These are phyloP conservation scores for Hydropsyche betteni DNA, from an alignment of 2,888 invertebrate genomes.

Conservation along the genomic window DNA sequence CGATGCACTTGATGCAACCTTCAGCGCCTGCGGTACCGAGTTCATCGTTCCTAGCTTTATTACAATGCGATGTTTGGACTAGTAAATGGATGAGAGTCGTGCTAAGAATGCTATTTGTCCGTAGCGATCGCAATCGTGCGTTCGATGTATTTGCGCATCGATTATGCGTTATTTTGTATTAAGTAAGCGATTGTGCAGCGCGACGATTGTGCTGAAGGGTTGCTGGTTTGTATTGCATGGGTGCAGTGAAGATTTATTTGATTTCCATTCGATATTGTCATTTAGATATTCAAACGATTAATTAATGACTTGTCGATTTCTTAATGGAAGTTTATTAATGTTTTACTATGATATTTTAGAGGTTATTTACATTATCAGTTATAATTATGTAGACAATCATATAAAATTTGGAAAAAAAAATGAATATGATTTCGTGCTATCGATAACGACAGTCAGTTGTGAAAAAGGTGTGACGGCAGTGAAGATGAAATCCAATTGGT, in stretches of 20 bases:
- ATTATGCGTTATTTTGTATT: too few species aligned
- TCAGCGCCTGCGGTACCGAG: slow-evolving; percentile 26
- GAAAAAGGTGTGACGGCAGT: not conserved
- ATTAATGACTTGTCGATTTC: too few species aligned
- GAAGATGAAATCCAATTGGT: slow-evolving; percentile 32
- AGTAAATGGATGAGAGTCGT: slow-evolving; percentile 45
- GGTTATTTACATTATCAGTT: too few species aligned
- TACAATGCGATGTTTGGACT: slow-evolving; percentile 42
- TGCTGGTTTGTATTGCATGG: too few species aligned
- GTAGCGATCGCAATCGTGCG: slow-evolving; percentile 41
- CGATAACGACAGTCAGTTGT: slow-evolving; percentile 1
- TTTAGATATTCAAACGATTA: too few species aligned
- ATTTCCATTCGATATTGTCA: too few species aligned
- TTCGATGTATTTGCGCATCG: not conserved
- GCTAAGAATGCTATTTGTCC: slow-evolving; percentile 45
- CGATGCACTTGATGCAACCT: slow-evolving; percentile 30
- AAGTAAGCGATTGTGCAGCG: too few species aligned
- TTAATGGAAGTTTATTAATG: too few species aligned
- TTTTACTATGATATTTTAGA: too few species aligned
- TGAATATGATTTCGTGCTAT: not conserved
- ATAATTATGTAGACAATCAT: not conserved
- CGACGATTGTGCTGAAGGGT: too few species aligned
- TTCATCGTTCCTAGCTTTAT: slow-evolving; percentile 37
- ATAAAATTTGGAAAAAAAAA: not conserved
- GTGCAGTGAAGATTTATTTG: too few species aligned